These are phyloP conservation scores for Limonius californicus DNA, from an alignment of 1,140 invertebrate species.

Conservation along the genomic window DNA sequence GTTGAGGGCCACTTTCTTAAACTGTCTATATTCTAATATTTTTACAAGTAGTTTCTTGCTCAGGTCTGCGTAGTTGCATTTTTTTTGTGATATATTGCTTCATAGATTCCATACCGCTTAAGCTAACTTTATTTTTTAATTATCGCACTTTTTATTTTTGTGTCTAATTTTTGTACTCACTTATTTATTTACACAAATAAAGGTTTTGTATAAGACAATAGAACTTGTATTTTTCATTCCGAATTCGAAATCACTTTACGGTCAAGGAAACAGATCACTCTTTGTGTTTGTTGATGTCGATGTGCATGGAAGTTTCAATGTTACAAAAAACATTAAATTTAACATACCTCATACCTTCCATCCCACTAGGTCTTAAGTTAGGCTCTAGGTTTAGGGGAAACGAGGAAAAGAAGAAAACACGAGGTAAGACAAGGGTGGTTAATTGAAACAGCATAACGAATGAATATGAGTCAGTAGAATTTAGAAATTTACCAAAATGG, in stretches of 20 bases:
- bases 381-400: background rate
- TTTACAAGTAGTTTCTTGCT: background rate
- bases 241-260: background rate
- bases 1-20: too few species aligned
- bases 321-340: slow-evolving; percentile 3
- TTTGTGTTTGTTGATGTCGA: slow-evolving; percentile 22
- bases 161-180: background rate
- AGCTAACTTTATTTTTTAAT: background rate
- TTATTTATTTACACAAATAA: background rate
- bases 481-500: too few species aligned
- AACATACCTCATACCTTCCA: slow-evolving; percentile 5
- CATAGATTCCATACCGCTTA: background rate
- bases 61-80: background rate
- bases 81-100: background rate
- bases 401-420: background rate
- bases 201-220: background rate
- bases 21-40: too few species aligned
- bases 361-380: background rate
- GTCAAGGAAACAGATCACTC: slow-evolving; percentile 2
- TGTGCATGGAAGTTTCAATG: slow-evolving; percentile 17
- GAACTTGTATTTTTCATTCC: background rate
- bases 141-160: background rate
- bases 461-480: too few species aligned
- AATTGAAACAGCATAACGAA: too few species aligned
- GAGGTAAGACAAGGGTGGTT: background rate